Percentiles rank a stretch among this genome's conserved stretches.
Conservation (phyloP, 2,113 vertebrate genomes). For the Pseudonaja textilis region DNA sequence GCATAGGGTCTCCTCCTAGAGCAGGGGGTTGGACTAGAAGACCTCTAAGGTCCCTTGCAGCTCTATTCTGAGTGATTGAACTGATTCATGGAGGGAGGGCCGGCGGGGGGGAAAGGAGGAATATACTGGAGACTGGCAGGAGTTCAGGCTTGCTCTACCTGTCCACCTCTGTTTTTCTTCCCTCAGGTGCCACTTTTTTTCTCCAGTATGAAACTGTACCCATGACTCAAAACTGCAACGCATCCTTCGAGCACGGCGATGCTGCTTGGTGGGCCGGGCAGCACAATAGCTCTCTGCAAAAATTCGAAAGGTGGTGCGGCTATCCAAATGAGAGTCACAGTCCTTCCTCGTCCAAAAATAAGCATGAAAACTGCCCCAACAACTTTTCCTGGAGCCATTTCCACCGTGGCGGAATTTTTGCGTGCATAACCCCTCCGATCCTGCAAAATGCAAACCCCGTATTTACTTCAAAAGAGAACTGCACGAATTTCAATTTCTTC, state of each 20-base stretch:
- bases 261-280: neutral
- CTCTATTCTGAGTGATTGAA: neutral
- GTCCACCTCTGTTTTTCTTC: neutral
- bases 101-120: neutral
- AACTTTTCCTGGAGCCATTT: accelerated
- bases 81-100: neutral
- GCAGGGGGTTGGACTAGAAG: neutral
- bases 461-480: neutral
- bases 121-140: neutral
- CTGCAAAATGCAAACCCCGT: accelerated
- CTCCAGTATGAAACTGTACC: neutral
- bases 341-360: accelerated
- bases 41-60: neutral
- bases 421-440: neutral
- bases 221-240: neutral
- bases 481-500: conserved; percentile 1
- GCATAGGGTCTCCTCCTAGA: too few relatives aligned
- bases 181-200: neutral
- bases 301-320: accelerated
- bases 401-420: neutral
- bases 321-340: accelerated
- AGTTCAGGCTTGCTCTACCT: neutral
- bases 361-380: accelerated
- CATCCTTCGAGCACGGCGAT: neutral
- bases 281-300: accelerated